A percentile compares a stretch with the other conserved stretches of the same genome.
Evolutionary conservation across 2,888 invertebrate species (phyloP).

Genomic region (Anodontia alba): DNA sequence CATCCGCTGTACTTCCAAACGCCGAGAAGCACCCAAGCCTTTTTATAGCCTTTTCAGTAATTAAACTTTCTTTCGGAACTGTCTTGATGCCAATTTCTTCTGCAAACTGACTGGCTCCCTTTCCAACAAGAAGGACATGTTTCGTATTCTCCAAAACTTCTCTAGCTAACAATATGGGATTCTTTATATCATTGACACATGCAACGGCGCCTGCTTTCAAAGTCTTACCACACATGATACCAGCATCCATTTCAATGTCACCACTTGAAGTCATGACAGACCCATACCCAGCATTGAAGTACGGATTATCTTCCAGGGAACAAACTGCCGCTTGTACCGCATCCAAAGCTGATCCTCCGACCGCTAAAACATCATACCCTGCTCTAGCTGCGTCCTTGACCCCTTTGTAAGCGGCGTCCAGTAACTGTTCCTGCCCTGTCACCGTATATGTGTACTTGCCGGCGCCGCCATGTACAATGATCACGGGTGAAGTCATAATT

Average conservation of each 20-base stretch:
- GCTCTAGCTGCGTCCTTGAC: not conserved
- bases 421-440: not conserved
- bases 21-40: constrained; percentile 86
- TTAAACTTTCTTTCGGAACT: constrained; percentile 88
- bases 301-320: not conserved
- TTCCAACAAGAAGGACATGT: constrained; percentile 91
- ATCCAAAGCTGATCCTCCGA: not conserved
- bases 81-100: constrained; percentile 87
- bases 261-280: not conserved
- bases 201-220: not conserved
- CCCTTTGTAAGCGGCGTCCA: not conserved
- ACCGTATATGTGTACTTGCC: not conserved
- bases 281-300: not conserved
- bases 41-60: constrained; percentile 87
- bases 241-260: not conserved
- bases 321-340: not conserved
- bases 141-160: constrained; percentile 58
- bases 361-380: not conserved
- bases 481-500: not conserved
- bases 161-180: not conserved
- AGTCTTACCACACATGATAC: not conserved
- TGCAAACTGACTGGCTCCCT: constrained; percentile 91
- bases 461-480: not conserved
- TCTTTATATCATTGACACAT: not conserved
- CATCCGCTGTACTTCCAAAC: constrained; percentile 84